Evolutionary conservation across 1,140 invertebrate species (phyloP).

Genomic region (Maconellicoccus hirsutus): DNA sequence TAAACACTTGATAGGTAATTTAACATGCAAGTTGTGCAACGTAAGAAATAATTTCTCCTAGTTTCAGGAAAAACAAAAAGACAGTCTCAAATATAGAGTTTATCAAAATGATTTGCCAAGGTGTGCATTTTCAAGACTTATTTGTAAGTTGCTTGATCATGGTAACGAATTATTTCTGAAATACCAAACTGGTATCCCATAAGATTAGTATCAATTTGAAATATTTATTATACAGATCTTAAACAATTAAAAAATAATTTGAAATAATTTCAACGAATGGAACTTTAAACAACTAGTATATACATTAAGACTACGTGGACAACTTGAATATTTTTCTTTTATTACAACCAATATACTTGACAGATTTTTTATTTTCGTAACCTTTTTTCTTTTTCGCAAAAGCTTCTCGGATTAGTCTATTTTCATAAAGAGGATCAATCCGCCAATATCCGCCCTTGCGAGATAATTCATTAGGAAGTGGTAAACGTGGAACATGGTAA

Average conservation of each 20-base stretch:
- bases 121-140: neutral
- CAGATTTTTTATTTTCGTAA: constrained; percentile 9
- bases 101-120: neutral
- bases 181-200: neutral
- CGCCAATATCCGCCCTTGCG: constrained; percentile 16
- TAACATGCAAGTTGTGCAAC: neutral
- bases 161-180: neutral
- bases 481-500: constrained; percentile 18
- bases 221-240: neutral
- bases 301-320: neutral
- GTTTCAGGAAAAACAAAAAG: neutral
- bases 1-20: neutral
- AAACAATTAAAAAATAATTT: neutral
- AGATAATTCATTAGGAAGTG: constrained; percentile 17
- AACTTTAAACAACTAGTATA: neutral
- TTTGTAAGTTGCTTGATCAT: neutral
- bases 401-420: neutral
- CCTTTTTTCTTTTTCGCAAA: constrained; percentile 7
- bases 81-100: neutral
- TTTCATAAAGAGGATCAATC: neutral
- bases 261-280: neutral
- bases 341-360: constrained; percentile 1
- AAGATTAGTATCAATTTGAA: neutral
- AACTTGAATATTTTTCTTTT: neutral
- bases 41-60: neutral